phyloP scores from a whole-genome alignment of 92 coral and sea anemone genomes.

The Porites rus region DNA sequence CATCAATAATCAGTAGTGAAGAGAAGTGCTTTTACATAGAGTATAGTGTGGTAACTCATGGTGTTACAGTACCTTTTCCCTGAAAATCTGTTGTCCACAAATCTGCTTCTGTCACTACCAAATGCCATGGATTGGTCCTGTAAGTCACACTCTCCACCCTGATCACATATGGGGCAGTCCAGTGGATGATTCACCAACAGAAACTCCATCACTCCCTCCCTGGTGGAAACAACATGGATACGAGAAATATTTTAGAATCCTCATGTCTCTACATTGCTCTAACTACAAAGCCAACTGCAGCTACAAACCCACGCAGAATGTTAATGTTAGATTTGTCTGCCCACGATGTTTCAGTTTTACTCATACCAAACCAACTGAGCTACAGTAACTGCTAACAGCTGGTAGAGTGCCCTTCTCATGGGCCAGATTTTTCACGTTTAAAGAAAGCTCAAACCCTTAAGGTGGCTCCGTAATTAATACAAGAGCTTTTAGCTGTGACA shows the following conservation, averaged over 20 bases:
- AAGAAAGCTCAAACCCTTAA: too few relatives aligned
- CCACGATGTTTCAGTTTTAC: too few relatives aligned
- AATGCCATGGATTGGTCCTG: conserved; percentile 99
- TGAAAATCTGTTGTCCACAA: conserved; percentile 94
- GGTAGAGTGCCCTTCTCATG: too few relatives aligned
- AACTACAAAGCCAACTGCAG: not conserved
- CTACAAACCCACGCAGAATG: too few relatives aligned
- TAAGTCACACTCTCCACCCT: conserved; percentile 97
- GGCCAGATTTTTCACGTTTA: too few relatives aligned
- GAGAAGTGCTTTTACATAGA: too few relatives aligned
- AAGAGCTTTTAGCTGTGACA: too few relatives aligned
- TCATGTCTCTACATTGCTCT: not conserved
- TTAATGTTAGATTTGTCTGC: too few relatives aligned
- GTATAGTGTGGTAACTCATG: not conserved
- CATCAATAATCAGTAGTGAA: not conserved
- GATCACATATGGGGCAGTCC: conserved; percentile 99
- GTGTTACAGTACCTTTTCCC: conserved; percentile 83
- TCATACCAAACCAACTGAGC: too few relatives aligned
- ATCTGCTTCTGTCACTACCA: conserved; percentile 99
- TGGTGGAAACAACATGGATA: conserved; percentile 6
- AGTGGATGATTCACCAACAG: conserved; percentile 96
- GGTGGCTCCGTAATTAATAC: too few relatives aligned
- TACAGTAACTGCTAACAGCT: too few relatives aligned
- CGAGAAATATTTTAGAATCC: not conserved
- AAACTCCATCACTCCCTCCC: conserved; percentile 99